These are phyloP conservation scores for Anguilla japonica DNA, from an alignment of 2,113 vertebrate genomes.

Conservation along the genomic window DNA sequence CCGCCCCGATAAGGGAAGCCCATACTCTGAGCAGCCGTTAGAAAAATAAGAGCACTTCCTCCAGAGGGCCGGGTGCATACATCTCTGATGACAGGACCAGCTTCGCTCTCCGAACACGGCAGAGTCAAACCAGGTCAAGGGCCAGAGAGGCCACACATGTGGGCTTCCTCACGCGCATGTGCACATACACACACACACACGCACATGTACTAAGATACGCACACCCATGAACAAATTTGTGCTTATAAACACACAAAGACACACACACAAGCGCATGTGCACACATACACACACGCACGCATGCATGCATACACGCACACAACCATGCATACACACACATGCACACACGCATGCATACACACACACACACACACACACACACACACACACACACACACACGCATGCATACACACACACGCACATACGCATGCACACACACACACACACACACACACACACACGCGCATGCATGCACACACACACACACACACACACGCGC, in stretches of 20 bases:
- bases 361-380: neutral
- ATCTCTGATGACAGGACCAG: neutral
- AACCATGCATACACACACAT: neutral
- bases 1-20: neutral
- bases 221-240: neutral
- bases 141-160: neutral
- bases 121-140: neutral
- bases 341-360: neutral
- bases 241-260: neutral
- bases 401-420: too few species aligned
- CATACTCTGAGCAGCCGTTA: neutral
- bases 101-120: neutral
- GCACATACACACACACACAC: neutral
- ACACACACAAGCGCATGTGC: neutral
- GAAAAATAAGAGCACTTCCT: neutral
- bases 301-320: neutral
- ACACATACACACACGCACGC: neutral
- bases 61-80: neutral
- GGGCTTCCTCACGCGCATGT: too few species aligned
- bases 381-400: too few species aligned
- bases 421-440: too few species aligned
- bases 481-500: too few species aligned
- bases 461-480: too few species aligned
- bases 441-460: too few species aligned
- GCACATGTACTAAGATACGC: neutral